Evolutionary conservation across 2,113 vertebrate species (phyloP), one percentile per base, ranked within the genome.

Genomic region (Hemibagrus wyckioides): DNA sequence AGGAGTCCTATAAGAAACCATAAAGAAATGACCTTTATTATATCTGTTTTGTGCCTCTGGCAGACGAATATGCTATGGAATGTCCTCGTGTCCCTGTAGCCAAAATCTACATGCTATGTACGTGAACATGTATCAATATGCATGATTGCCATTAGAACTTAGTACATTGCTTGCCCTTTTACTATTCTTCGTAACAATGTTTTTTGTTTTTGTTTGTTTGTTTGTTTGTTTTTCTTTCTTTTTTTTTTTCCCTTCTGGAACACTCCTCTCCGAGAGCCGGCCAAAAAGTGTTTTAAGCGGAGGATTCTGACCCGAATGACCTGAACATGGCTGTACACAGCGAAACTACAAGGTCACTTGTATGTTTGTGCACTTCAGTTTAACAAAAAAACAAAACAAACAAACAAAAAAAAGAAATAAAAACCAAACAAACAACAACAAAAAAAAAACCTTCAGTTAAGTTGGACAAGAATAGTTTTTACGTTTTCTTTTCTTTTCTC

Each of bases 101-200:
- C 85, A 84, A 91, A 89, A 85, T 28, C 52, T 48, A 91, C 90
- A 88, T 83, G 88, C 88, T 89, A 87, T 91, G 87, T 91, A 88
- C 83, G 90, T 91, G 82, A 89, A 89, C 88, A 89, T 91, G 90
- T 91, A 87, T 89, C 87, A 82, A 57, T 89, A 91, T 91, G 90
- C 90, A 91, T 91, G 90, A 88, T 86, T 88, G 82, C 90, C 90
- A 89, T 87, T 91, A 89, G 90, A 85, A 73, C 30, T 84, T 88
- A 91, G 88, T 85, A 91, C 88, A 88, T 88, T 91, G 90, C 90
- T 91, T 89, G 88, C 82, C 88, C 90, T 91, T n/a, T 88, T 88
- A 85, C 85, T 91, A 86, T 85, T 87, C 79, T 85, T 86, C 75
- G 59, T 88, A 89, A 65, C 4, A 25, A 86, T 81, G 80, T 54